Evolutionary conservation across 2,888 invertebrate species (phyloP).

Genomic region (Euproctis similis): DNA sequence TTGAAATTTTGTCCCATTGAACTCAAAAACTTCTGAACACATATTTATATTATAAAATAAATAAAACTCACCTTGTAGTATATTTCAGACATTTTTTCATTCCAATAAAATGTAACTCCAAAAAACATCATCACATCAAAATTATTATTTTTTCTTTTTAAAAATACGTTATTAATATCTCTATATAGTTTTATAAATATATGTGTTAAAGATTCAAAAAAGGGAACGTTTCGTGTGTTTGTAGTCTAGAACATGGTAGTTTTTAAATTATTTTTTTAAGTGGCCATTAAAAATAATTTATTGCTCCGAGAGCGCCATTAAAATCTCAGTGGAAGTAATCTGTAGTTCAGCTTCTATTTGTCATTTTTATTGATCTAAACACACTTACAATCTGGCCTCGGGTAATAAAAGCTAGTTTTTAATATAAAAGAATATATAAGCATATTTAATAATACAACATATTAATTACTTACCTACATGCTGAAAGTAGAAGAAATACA

Average conservation of each 20-base stretch:
- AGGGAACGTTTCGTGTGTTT: constrained; percentile 24
- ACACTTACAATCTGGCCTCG: constrained; percentile 15
- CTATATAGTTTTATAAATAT: not conserved
- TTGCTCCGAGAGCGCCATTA: constrained; percentile 33
- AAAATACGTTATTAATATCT: no score
- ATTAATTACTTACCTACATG: constrained; percentile 15
- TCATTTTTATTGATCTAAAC: constrained; percentile 40
- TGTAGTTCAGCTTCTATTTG: constrained; percentile 32
- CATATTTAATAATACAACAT: constrained; percentile 2
- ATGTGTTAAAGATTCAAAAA: constrained; percentile 20
- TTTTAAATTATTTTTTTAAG: constrained; percentile 45
- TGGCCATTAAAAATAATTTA: constrained; percentile 51
- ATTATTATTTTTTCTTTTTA: no score
- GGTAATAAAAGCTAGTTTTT: constrained; percentile 17
- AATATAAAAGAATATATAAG: constrained; percentile 8
- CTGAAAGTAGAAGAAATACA: constrained; percentile 4
- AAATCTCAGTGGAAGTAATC: constrained; percentile 35
- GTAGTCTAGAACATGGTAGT: constrained; percentile 31
- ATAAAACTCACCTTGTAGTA: no score
- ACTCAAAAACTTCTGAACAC: no score
- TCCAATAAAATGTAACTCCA: no score
- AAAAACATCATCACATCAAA: no score
- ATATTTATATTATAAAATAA: no score
- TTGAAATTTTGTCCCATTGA: no score
- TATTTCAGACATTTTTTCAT: no score